Evolutionary conservation across 2,888 invertebrate species (phyloP).

Genomic region (Taphrorychus bicolor): DNA sequence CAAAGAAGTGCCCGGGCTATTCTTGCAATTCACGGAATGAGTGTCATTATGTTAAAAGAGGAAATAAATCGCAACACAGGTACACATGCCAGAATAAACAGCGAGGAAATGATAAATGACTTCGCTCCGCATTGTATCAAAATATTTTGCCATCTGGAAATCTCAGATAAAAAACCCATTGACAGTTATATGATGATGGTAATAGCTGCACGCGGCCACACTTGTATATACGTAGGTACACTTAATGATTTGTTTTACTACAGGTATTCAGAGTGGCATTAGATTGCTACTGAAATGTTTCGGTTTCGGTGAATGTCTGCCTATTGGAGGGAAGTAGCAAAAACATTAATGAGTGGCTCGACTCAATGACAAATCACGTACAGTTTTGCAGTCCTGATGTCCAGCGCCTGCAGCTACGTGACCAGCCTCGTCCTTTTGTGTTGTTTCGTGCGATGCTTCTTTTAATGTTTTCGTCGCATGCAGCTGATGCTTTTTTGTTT

Average conservation of each 20-base stretch:
- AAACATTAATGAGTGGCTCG: neutral
- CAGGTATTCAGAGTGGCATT: neutral
- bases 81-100: constrained; percentile 48
- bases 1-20: constrained; percentile 10
- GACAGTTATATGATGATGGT: constrained; percentile 21
- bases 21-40: constrained; percentile 34
- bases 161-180: constrained; percentile 49
- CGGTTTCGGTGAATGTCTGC: neutral
- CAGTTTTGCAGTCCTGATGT: constrained; percentile 25
- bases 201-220: constrained; percentile 12
- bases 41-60: constrained; percentile 34
- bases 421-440: constrained; percentile 19
- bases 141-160: constrained; percentile 56
- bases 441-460: constrained; percentile 33
- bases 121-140: constrained; percentile 51
- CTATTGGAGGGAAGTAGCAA: neutral
- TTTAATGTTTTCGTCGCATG: constrained; percentile 39
- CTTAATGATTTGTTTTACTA: neutral
- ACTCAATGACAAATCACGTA: constrained; percentile 24
- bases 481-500: constrained; percentile 27
- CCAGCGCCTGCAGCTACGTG: constrained; percentile 20
- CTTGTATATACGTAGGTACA: too few species aligned
- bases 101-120: constrained; percentile 53
- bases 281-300: neutral
- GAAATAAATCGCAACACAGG: constrained; percentile 37